Evolutionary conservation across 2,113 vertebrate species (phyloP).

Genomic region (Piaya cayana): DNA sequence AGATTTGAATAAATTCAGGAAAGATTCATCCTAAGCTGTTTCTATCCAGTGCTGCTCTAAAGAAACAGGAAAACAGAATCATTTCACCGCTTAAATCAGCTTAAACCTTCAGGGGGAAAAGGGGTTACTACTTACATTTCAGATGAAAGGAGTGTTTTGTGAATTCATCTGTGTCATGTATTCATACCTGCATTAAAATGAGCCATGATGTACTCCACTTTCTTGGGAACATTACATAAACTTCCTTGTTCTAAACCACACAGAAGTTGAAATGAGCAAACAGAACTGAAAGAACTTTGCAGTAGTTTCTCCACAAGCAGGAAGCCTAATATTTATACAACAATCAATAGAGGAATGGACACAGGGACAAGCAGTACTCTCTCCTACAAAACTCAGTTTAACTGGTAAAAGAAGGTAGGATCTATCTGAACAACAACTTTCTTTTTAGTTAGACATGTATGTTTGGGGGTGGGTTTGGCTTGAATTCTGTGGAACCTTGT

Average conservation of each 20-base stretch:
- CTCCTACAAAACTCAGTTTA: slow-evolving; percentile 51
- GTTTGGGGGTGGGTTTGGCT: slow-evolving; percentile 4
- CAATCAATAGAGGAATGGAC: slow-evolving; percentile 64
- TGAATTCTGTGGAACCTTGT: background rate
- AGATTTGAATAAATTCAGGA: background rate
- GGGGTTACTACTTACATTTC: slow-evolving; percentile 66
- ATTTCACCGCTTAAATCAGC: slow-evolving; percentile 65
- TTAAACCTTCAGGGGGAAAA: slow-evolving; percentile 53
- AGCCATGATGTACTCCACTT: slow-evolving; percentile 67
- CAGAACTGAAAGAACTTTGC: slow-evolving; percentile 74
- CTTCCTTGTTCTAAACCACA: slow-evolving; percentile 77
- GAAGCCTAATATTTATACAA: slow-evolving; percentile 79
- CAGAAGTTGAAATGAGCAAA: slow-evolving; percentile 64
- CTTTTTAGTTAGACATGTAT: background rate
- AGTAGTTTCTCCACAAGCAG: slow-evolving; percentile 70
- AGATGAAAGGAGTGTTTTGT: slow-evolving; percentile 79
- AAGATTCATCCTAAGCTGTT: slow-evolving; percentile 14
- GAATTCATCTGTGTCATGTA: slow-evolving; percentile 78
- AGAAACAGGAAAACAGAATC: slow-evolving; percentile 57
- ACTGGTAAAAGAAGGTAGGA: slow-evolving; percentile 34
- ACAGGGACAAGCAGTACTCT: slow-evolving; percentile 48
- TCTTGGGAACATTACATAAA: slow-evolving; percentile 77
- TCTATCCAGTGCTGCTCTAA: slow-evolving; percentile 23
- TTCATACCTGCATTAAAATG: slow-evolving; percentile 79
- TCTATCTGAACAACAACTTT: slow-evolving; percentile 22